Conservation (phyloP, 2,888 invertebrate species). For the Macropis europaea region DNA sequence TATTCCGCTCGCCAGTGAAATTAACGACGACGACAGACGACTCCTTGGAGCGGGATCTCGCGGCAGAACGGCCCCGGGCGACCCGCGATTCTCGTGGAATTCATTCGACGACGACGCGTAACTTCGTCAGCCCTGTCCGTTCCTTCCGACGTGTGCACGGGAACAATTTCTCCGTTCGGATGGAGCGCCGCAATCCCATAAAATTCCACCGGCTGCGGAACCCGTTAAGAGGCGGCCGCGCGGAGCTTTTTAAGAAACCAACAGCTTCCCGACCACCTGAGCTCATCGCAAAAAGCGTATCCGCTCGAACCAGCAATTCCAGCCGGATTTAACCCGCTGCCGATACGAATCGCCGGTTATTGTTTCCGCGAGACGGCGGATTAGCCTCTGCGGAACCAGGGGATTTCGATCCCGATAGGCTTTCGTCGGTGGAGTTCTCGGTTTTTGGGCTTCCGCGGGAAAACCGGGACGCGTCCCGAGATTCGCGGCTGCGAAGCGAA, state of each 20-base stretch:
- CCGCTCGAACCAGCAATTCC: constrained; percentile 5
- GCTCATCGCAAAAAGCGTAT: constrained; percentile 28
- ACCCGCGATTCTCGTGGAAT: too few relatives aligned
- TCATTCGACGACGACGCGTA: too few relatives aligned
- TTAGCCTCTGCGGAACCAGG: constrained; percentile 4
- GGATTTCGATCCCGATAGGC: constrained; percentile 30
- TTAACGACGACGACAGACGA: too few relatives aligned
- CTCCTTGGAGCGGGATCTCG: too few relatives aligned
- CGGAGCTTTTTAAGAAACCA: constrained; percentile 20
- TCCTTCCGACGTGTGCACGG: too few relatives aligned
- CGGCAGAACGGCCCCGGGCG: too few relatives aligned
- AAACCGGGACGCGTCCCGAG: too few relatives aligned
- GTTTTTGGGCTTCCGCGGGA: too few relatives aligned
- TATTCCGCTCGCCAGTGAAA: too few relatives aligned
- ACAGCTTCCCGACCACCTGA: constrained; percentile 39
- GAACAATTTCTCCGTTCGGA: background rate
- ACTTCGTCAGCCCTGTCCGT: too few relatives aligned
- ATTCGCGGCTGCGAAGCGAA: too few relatives aligned
- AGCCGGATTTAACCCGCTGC: constrained; percentile 10
- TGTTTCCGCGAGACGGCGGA: constrained; percentile 30
- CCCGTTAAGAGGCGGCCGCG: constrained; percentile 12
- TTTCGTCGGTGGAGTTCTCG: too few relatives aligned
- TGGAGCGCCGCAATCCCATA: constrained; percentile 16
- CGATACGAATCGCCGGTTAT: constrained; percentile 26
- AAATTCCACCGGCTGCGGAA: background rate